Evolutionary conservation across 37 sponge, comb jelly and placozoan species (phyloP), one percentile per base, ranked within the genome.

Genomic region (Halichondria panicea): DNA sequence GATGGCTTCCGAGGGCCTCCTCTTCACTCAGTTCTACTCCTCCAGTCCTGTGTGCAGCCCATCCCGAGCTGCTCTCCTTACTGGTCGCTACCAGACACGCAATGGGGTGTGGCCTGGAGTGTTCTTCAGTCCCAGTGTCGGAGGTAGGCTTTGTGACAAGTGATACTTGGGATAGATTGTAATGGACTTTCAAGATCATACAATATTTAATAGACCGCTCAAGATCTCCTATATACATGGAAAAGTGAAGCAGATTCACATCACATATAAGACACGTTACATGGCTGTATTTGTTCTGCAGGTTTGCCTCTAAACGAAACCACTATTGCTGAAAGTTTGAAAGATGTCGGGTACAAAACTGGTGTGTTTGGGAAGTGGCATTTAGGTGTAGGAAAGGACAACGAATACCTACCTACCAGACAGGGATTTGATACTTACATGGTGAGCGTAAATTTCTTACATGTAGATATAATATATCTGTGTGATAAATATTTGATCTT

Each of bases 401-500:
- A 62, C 4, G 35, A 50, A 15, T 88, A 88, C 59, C 61, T 88
- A 13, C 88, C 88, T 25, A 70, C 67, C 21, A 68, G 69, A 30
- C 88, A 88, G n/a, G 88, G 88, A 28, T 88, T 88, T 65, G 88
- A 88, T 54, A 70, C 81, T 57, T 88, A 88, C 68, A 24, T 73
- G 60, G 88, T 87, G 37, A 48, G 68, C 55, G 25, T 1, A 48
- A n/a, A n/a, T 9, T 13, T 18, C 50, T 48, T 48, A 13, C 13
- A 48, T 13, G 9, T 27, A n/a, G 25, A 58, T 24, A 21, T 58
- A 58, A 58, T 7, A 25, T 58, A n/a, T 21, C n/a, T n/a, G 12
- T 12, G 27, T 58, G 60, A 25, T 58, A 21, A n/a, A 12, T 27
- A n/a, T 58, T 27, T 58, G 25, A n/a, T 35, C 69, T 9, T 41